phyloP scores from a whole-genome alignment of 2,888 invertebrate species.

The Notodonta ziczac region DNA sequence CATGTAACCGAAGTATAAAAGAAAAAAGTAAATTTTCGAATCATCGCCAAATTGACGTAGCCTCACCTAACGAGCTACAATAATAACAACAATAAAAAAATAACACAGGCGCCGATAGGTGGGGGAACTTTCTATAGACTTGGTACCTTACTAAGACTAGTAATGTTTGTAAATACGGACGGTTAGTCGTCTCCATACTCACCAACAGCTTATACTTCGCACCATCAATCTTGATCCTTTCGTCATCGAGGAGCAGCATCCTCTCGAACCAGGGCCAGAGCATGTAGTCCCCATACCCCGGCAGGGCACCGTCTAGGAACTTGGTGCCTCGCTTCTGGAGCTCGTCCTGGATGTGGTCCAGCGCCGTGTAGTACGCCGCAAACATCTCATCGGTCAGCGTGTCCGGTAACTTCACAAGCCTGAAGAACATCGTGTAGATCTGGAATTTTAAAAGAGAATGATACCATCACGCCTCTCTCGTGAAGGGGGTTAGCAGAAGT shows the following conservation, averaged over 20 bases:
- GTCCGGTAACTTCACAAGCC: constrained; percentile 51
- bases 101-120: too few relatives aligned
- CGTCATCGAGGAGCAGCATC: constrained; percentile 74
- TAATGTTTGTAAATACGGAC: too few relatives aligned
- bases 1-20: too few relatives aligned
- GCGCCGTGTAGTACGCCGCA: constrained; percentile 58
- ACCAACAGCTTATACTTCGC: constrained; percentile 79
- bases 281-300: constrained; percentile 92
- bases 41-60: too few relatives aligned
- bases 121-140: too few relatives aligned
- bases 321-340: constrained; percentile 83
- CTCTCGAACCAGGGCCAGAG: constrained; percentile 95
- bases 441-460: constrained; percentile 33
- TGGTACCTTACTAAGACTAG: too few relatives aligned
- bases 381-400: constrained; percentile 53
- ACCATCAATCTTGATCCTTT: constrained; percentile 77
- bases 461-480: too few relatives aligned
- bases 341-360: constrained; percentile 87
- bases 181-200: too few relatives aligned
- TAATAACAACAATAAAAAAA: too few relatives aligned
- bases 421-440: constrained; percentile 55
- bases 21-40: too few relatives aligned
- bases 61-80: too few relatives aligned
- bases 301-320: constrained; percentile 87
- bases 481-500: too few relatives aligned